Conservation (phyloP, 2,888 invertebrate genomes). For the Abrostola triplasia region DNA sequence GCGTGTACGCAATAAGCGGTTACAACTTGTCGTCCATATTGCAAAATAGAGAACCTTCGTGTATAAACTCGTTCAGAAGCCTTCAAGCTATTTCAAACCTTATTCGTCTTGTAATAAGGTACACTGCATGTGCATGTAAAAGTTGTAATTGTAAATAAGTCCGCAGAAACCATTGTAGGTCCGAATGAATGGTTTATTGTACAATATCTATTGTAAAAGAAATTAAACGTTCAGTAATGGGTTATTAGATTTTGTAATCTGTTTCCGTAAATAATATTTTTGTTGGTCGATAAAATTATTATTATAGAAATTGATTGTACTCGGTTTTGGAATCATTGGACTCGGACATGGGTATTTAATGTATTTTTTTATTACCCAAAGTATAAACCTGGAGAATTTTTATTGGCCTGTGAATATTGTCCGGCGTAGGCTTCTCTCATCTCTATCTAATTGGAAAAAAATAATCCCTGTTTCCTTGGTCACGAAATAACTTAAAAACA, state of each 20-base stretch:
- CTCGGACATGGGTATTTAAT: neutral
- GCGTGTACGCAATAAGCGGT: slow-evolving; percentile 56
- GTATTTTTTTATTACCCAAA: no score
- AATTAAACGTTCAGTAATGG: slow-evolving; percentile 6
- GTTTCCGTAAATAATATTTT: slow-evolving; percentile 1
- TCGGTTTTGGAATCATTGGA: no score
- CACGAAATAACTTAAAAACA: no score
- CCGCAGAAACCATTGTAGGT: slow-evolving; percentile 23
- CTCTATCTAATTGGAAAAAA: no score
- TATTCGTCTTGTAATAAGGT: neutral
- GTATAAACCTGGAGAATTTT: no score
- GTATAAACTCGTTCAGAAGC: neutral
- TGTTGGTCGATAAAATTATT: neutral
- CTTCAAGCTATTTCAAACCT: slow-evolving; percentile 11
- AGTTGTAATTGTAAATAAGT: neutral
- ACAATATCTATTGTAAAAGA: slow-evolving; percentile 13
- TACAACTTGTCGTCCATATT: slow-evolving; percentile 56
- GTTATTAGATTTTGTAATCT: slow-evolving; percentile 7
- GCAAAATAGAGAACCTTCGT: slow-evolving; percentile 36
- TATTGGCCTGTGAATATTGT: no score
- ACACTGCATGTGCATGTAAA: neutral
- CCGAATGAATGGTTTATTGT: slow-evolving; percentile 31
- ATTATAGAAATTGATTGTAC: no score
- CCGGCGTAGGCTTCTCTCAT: no score
- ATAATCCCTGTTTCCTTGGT: no score